These are phyloP conservation scores for Polyommatus icarus DNA, from an alignment of 2,888 invertebrate species.

Conservation along the genomic window DNA sequence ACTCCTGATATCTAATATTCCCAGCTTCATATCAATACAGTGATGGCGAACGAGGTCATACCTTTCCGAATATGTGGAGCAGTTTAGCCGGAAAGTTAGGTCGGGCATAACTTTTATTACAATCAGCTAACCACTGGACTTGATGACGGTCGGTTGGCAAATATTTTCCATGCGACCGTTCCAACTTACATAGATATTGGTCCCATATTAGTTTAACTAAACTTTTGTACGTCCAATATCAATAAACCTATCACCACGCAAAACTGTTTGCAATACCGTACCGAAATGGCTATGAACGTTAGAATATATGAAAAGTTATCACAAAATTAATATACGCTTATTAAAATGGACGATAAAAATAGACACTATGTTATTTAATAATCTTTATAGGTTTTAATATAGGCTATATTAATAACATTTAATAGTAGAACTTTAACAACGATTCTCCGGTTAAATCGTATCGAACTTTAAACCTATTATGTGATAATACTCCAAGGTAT, in stretches of 20 bases:
- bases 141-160: slow-evolving; percentile 64
- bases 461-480: slow-evolving; percentile 1
- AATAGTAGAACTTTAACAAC: background rate
- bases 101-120: slow-evolving; percentile 70
- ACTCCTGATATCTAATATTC: background rate
- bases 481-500: background rate
- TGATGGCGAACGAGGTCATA: background rate
- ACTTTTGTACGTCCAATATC: slow-evolving; percentile 29
- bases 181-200: slow-evolving; percentile 48
- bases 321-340: background rate
- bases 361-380: background rate
- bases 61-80: background rate
- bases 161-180: slow-evolving; percentile 56
- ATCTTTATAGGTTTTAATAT: background rate
- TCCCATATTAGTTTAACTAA: slow-evolving; percentile 40
- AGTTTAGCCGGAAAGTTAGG: slow-evolving; percentile 52
- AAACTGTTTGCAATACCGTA: slow-evolving; percentile 3
- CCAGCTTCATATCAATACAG: background rate
- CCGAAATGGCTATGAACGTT: slow-evolving; percentile 4
- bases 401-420: background rate
- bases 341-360: background rate
- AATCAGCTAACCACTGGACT: slow-evolving; percentile 69
- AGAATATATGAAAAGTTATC: background rate
- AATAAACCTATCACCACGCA: slow-evolving; percentile 22
- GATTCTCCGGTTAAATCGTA: background rate